phyloP scores from a whole-genome alignment of 2,113 vertebrate species.

The Caracal caracal region DNA sequence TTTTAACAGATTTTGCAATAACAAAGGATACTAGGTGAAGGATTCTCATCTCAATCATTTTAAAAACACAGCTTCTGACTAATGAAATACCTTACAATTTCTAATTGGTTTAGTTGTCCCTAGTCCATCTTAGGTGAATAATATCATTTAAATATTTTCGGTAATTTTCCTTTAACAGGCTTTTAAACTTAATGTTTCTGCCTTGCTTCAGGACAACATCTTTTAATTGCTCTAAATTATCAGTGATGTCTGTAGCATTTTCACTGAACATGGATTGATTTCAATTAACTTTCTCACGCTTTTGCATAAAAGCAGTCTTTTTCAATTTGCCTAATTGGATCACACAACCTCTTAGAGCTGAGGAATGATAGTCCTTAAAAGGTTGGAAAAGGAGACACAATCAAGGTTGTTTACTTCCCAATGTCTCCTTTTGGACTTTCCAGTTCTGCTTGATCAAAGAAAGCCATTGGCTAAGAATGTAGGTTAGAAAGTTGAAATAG shows the following conservation, averaged over 20 bases:
- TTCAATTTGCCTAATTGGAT: constrained; percentile 86
- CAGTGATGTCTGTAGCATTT: constrained; percentile 83
- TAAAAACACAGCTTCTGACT: constrained; percentile 61
- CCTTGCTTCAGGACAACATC: constrained; percentile 83
- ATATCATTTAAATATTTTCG: constrained; percentile 81
- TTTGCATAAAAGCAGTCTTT: constrained; percentile 85
- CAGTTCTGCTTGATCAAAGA: constrained; percentile 43
- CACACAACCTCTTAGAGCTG: constrained; percentile 77
- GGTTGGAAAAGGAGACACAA: constrained; percentile 52
- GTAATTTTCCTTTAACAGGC: constrained; percentile 82
- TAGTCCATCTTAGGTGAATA: constrained; percentile 72
- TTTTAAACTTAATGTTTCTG: constrained; percentile 81
- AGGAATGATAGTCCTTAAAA: constrained; percentile 81
- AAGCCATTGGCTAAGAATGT: background rate
- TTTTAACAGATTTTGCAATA: constrained; percentile 39
- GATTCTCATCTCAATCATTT: constrained; percentile 17
- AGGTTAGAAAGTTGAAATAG: background rate
- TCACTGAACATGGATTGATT: constrained; percentile 84
- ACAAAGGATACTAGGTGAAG: constrained; percentile 28
- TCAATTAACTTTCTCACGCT: constrained; percentile 86
- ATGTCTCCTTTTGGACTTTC: constrained; percentile 57
- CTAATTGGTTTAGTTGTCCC: constrained; percentile 75
- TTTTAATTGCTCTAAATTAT: constrained; percentile 87
- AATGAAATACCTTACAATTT: constrained; percentile 71
- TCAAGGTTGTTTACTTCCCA: constrained; percentile 74